Evolutionary conservation across 2,113 vertebrate species (phyloP).

Genomic region (Salvelinus namaycush): DNA sequence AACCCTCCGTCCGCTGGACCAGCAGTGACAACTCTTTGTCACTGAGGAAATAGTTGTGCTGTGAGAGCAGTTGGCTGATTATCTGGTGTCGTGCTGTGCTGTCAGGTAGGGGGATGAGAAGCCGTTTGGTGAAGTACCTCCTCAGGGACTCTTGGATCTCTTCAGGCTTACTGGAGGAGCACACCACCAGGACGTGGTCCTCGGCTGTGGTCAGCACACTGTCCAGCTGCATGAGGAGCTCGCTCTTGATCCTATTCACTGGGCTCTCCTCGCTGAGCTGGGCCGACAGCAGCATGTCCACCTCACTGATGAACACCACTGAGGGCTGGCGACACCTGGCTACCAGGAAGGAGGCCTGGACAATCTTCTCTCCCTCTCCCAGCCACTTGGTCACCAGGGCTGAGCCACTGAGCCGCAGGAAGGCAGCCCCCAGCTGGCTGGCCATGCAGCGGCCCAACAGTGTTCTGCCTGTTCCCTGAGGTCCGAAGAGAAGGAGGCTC

Average conservation of each 20-base stretch:
- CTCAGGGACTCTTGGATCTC: slow-evolving; percentile 96
- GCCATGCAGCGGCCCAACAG: slow-evolving; percentile 94
- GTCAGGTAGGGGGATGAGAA: slow-evolving; percentile 97
- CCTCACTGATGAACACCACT: slow-evolving; percentile 95
- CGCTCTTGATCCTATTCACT: slow-evolving; percentile 90
- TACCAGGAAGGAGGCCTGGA: slow-evolving; percentile 93
- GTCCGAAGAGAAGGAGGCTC: slow-evolving; percentile 97
- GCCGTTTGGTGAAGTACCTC: slow-evolving; percentile 98
- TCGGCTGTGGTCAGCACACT: slow-evolving; percentile 90
- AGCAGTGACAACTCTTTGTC: slow-evolving; percentile 98
- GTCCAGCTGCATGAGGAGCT: slow-evolving; percentile 98
- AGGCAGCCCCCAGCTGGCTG: slow-evolving; percentile 93
- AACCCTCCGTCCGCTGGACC: slow-evolving; percentile 97
- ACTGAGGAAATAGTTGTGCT: slow-evolving; percentile 99
- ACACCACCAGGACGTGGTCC: slow-evolving; percentile 97
- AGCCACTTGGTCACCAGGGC: slow-evolving; percentile 95
- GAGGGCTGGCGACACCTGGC: slow-evolving; percentile 96
- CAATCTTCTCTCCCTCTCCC: slow-evolving; percentile 92
- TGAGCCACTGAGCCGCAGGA: slow-evolving; percentile 89
- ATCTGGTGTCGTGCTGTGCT: slow-evolving; percentile 96
- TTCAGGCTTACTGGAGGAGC: slow-evolving; percentile 97
- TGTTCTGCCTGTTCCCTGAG: slow-evolving; percentile 95
- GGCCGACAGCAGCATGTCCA: slow-evolving; percentile 91
- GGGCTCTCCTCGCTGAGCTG: slow-evolving; percentile 94
- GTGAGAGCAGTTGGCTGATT: slow-evolving; percentile 98